phyloP scores from a whole-genome alignment of 2,888 invertebrate genomes.

The Choristoneura rosaceana region DNA sequence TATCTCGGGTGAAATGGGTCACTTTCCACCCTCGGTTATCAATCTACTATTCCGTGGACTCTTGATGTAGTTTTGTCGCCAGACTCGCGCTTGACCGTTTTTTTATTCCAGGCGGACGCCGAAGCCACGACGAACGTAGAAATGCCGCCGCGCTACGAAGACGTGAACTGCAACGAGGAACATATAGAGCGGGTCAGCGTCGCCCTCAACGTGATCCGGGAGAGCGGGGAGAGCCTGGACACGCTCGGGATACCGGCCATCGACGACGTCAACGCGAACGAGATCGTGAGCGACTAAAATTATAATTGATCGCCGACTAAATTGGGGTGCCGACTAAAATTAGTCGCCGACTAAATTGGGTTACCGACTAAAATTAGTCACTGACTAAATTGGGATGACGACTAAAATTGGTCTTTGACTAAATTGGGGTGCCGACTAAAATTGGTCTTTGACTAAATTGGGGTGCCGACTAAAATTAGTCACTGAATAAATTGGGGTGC shows the following conservation, averaged over 20 bases:
- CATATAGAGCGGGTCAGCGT: conserved; percentile 46
- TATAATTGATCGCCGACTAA: neutral
- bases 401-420: neutral
- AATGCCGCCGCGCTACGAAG: conserved; percentile 77
- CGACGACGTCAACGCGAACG: conserved; percentile 76
- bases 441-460: too few relatives aligned
- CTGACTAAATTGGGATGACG: neutral
- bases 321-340: neutral
- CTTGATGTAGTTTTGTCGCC: too few relatives aligned
- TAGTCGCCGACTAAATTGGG: neutral
- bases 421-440: too few relatives aligned
- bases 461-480: too few relatives aligned
- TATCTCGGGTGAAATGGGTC: too few relatives aligned
- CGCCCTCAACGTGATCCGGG: conserved; percentile 40
- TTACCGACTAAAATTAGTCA: neutral
- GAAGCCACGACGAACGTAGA: conserved; percentile 57
- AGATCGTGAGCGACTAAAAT: conserved; percentile 42
- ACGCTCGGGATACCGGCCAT: conserved; percentile 72
- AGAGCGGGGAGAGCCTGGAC: conserved; percentile 39
- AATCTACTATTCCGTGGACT: too few relatives aligned
- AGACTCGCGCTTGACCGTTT: too few relatives aligned
- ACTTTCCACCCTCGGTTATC: too few relatives aligned
- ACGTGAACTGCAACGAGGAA: conserved; percentile 51
- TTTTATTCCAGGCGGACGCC: conserved; percentile 12
- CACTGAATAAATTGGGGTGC: too few relatives aligned